phyloP scores from a whole-genome alignment of 1,140 invertebrate genomes.

The Euura saliciscinereae region DNA sequence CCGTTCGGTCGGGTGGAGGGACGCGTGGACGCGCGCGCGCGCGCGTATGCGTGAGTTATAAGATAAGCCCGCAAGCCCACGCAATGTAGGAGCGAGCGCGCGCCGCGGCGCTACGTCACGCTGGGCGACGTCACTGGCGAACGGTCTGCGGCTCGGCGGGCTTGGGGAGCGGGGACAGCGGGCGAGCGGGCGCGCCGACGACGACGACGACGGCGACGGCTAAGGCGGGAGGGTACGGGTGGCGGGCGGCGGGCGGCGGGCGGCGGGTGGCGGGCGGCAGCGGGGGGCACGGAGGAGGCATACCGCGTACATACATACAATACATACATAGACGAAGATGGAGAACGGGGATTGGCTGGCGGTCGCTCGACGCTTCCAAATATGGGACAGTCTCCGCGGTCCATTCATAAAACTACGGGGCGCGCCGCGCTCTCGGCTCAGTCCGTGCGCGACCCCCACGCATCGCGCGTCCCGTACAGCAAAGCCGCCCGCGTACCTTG shows the following conservation, averaged over 20 bases:
- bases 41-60: slow-evolving; percentile 2
- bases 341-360: slow-evolving; percentile 59
- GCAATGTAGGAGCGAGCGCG: background rate
- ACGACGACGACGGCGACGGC: slow-evolving; percentile 10
- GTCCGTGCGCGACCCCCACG: slow-evolving; percentile 61
- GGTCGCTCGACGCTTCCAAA: slow-evolving; percentile 60
- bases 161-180: slow-evolving; percentile 26
- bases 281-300: slow-evolving; percentile 14
- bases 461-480: slow-evolving; percentile 50
- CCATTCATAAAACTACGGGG: slow-evolving; percentile 71
- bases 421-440: slow-evolving; percentile 56
- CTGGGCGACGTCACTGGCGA: slow-evolving; percentile 1
- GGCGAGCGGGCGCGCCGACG: slow-evolving; percentile 10
- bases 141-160: slow-evolving; percentile 7
- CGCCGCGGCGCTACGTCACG: slow-evolving; percentile 3
- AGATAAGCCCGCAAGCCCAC: background rate
- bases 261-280: slow-evolving; percentile 11
- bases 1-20: background rate
- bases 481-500: slow-evolving; percentile 4
- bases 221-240: background rate
- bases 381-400: slow-evolving; percentile 64
- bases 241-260: slow-evolving; percentile 3
- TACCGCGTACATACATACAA: slow-evolving; percentile 26
- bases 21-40: slow-evolving; percentile 5
- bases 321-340: slow-evolving; percentile 41